Evolutionary conservation across 2,888 invertebrate genomes (phyloP), one percentile per base, ranked within the genome.

Genomic region (Apodemia duryi): DNA sequence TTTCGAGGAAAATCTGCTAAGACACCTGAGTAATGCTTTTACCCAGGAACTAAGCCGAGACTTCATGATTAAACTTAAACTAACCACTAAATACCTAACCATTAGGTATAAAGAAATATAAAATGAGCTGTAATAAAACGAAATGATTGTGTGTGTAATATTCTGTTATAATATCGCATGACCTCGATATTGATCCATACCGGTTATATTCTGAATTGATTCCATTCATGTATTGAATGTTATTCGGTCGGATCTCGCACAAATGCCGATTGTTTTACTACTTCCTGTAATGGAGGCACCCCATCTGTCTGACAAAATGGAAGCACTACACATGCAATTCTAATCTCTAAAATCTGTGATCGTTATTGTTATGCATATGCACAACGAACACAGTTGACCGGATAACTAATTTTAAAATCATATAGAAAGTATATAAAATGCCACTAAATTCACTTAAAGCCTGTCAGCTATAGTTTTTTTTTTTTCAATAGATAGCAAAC

Each of bases 201-300:
- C 51, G 38, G 63, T 65, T 65, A 57, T 67, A 51, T 64, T 67
- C 68, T 70, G 70, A 72, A 73, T 74, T 73, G 68, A 67, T 68
- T 63, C 66, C 70, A 70, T 75, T 75, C 71, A 72, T 46, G 66
- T 38, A 62, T 41, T 61, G 64, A 43, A 67, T 65, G 61, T 28
- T 63, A 63, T 68, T 67, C 63, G 65, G 67, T 69, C 61, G 66
- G 65, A 61, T 70, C 64, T 49, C 66, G 63, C 65, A 67, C 65
- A 68, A 71, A 65, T 63, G 62, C 21, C 46, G 62, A 70, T 70
- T 70, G 66, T 73, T 69, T 72, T 69, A 64, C 57, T 65, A 67
- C 66, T 70, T 70, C 70, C 70, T 69, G 70, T 66, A 57, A 46
- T 46, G 46, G 46, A 46, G 46, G 62, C 65, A 64, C 66, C 66